Evolutionary conservation across 2,888 invertebrate genomes (phyloP).

Genomic region (Erebia ligea): DNA sequence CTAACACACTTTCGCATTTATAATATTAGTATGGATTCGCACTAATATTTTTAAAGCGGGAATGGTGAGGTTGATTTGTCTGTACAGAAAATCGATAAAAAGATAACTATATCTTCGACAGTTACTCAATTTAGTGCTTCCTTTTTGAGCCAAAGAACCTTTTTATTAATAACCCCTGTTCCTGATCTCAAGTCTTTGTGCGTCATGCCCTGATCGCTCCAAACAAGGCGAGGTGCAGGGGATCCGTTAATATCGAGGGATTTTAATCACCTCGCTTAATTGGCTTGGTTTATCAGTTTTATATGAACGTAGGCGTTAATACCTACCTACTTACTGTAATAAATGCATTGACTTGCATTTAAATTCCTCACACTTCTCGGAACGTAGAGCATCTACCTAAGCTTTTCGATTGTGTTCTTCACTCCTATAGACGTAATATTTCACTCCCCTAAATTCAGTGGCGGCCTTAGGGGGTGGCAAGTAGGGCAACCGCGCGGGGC

Average conservation of each 20-base stretch:
- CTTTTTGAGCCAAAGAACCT: slow-evolving; percentile 9
- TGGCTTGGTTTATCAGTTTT: slow-evolving; percentile 47
- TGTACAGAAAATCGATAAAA: too few species aligned
- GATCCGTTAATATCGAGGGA: slow-evolving; percentile 21
- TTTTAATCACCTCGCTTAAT: slow-evolving; percentile 39
- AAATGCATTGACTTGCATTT: slow-evolving; percentile 48
- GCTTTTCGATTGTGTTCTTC: not conserved
- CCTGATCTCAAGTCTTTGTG: slow-evolving; percentile 21
- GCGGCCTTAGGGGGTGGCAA: too few species aligned
- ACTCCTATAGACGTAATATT: too few species aligned
- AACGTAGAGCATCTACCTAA: not conserved
- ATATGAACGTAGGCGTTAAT: slow-evolving; percentile 41
- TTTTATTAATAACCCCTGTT: slow-evolving; percentile 11
- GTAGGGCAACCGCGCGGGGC: too few species aligned
- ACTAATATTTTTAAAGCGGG: too few species aligned
- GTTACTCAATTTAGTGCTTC: not conserved
- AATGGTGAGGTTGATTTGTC: too few species aligned
- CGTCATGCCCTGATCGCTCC: slow-evolving; percentile 20
- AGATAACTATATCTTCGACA: too few species aligned
- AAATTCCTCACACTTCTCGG: not conserved
- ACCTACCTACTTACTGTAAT: slow-evolving; percentile 6
- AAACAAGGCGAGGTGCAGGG: slow-evolving; percentile 29
- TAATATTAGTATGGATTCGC: too few species aligned
- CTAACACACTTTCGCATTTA: too few species aligned
- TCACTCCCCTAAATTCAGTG: too few species aligned